Evolutionary conservation across 2,113 vertebrate species (phyloP).

Genomic region (Myotis davidii): DNA sequence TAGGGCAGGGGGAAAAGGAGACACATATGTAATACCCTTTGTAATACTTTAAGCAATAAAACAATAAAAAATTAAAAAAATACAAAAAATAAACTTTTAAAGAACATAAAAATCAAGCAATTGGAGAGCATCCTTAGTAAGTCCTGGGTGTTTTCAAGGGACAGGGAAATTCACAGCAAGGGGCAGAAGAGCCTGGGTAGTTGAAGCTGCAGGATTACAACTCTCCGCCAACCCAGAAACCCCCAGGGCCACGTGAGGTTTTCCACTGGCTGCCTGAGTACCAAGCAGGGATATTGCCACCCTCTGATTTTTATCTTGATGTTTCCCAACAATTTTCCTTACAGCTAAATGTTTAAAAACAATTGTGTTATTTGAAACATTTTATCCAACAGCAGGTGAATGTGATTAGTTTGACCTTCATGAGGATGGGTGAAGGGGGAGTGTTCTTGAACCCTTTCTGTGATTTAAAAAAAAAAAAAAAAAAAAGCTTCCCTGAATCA

Average conservation of each 20-base stretch:
- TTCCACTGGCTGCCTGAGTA: constrained; percentile 69
- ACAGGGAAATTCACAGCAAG: constrained; percentile 72
- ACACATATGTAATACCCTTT: no score
- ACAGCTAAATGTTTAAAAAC: not conserved
- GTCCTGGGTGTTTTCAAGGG: constrained; percentile 41
- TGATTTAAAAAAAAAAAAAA: constrained; percentile 12
- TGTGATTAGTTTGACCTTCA: not conserved
- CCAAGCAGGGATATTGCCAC: constrained; percentile 20
- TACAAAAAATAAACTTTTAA: constrained; percentile 7
- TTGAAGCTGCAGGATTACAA: constrained; percentile 71
- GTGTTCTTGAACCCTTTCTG: not conserved
- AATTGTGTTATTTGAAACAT: not conserved
- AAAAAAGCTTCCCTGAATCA: constrained; percentile 47
- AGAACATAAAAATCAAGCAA: constrained; percentile 1
- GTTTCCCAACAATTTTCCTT: constrained; percentile 69
- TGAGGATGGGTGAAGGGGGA: not conserved
- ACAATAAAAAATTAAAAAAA: no score
- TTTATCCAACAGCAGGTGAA: constrained; percentile 51
- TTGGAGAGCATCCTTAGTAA: constrained; percentile 50
- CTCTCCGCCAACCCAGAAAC: constrained; percentile 50
- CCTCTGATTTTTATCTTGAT: constrained; percentile 70
- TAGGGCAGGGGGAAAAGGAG: no score
- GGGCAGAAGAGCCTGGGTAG: constrained; percentile 66
- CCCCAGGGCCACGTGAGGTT: constrained; percentile 27
- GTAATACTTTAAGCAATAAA: no score